A percentile compares a stretch with the other conserved stretches of the same genome.
Evolutionary conservation across 1,140 invertebrate genomes (phyloP).

Genomic region (Varroa destructor): DNA sequence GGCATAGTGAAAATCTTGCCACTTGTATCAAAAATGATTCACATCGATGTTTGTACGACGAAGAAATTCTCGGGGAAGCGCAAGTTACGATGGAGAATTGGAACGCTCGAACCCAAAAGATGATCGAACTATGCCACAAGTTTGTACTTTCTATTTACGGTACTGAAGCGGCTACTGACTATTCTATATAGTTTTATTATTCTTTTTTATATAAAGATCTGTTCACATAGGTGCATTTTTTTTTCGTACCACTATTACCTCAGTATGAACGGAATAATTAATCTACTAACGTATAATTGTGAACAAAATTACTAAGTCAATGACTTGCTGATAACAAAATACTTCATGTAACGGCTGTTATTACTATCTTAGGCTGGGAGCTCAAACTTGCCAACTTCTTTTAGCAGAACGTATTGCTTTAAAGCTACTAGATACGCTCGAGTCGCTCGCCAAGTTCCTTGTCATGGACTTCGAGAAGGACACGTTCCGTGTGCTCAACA

Average conservation of each 20-base stretch:
- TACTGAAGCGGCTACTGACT: neutral
- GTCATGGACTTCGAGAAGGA: conserved; percentile 14
- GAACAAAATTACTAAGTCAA: no score
- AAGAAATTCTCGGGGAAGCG: conserved; percentile 1
- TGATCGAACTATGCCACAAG: conserved; percentile 22
- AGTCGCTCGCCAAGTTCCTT: neutral
- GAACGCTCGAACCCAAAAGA: neutral
- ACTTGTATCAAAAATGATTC: neutral
- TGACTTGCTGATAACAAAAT: no score
- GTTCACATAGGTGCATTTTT: no score
- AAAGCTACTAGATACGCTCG: neutral
- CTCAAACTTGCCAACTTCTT: neutral
- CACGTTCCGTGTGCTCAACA: conserved; percentile 10
- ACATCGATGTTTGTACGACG: conserved; percentile 3
- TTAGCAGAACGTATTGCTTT: neutral
- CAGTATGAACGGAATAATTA: no score
- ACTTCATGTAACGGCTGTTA: no score
- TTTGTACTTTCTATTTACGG: neutral
- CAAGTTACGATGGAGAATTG: conserved; percentile 7
- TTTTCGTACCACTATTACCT: no score
- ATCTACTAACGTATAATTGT: no score
- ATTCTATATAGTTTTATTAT: neutral
- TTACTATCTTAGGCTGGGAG: neutral
- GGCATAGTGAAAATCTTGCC: neutral
- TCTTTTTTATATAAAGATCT: no score